Conservation (phyloP, 92 coral and sea anemone genomes). For the Zoanthus solanderi region DNA sequence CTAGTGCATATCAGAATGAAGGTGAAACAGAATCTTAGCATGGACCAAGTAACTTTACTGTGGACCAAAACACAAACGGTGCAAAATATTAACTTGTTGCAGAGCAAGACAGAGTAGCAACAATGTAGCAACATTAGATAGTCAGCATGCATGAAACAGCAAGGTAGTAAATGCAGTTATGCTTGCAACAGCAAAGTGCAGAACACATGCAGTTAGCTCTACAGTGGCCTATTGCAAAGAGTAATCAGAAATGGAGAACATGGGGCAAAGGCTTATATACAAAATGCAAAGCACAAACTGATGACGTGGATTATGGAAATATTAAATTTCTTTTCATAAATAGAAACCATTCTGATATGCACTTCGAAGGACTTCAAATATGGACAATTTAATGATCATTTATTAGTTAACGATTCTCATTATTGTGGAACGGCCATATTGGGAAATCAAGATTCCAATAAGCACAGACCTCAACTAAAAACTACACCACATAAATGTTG, state of each 20-base stretch:
- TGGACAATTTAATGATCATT: slow-evolving; percentile 1
- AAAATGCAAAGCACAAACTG: slow-evolving; percentile 48
- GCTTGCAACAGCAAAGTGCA: slow-evolving; percentile 5
- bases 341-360: slow-evolving; percentile 36
- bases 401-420: neutral
- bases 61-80: slow-evolving; percentile 54
- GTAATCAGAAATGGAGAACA: neutral
- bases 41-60: slow-evolving; percentile 60
- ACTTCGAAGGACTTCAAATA: slow-evolving; percentile 30
- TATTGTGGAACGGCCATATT: no score
- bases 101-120: slow-evolving; percentile 8
- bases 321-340: neutral
- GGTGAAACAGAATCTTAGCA: slow-evolving; percentile 95
- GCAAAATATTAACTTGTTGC: slow-evolving; percentile 29
- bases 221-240: neutral
- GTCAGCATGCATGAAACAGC: slow-evolving; percentile 41
- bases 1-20: slow-evolving; percentile 86
- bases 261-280: slow-evolving; percentile 9
- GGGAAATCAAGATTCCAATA: neutral
- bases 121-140: slow-evolving; percentile 15
- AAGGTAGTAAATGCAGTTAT: neutral
- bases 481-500: neutral
- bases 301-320: neutral
- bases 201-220: slow-evolving; percentile 1
- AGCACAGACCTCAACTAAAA: neutral